Evolutionary conservation across 2,113 vertebrate genomes (phyloP).

Genomic region (Leiothrix lutea): DNA sequence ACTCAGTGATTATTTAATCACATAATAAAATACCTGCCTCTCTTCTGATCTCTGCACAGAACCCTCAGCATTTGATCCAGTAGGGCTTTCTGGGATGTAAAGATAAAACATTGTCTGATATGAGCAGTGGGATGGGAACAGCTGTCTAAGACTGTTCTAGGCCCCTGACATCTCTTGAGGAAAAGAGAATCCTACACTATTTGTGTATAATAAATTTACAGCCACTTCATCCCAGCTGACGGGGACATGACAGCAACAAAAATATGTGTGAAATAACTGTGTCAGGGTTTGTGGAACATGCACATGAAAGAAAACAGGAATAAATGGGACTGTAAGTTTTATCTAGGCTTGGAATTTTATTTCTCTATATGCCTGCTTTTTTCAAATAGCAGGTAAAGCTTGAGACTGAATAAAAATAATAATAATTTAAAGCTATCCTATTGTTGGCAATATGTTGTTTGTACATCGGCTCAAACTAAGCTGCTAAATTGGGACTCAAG

Average conservation of each 20-base stretch:
- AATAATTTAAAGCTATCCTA: neutral
- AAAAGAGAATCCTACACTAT: neutral
- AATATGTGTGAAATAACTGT: neutral
- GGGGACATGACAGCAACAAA: neutral
- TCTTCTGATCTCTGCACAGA: neutral
- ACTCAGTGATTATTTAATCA: neutral
- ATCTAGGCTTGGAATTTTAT: neutral
- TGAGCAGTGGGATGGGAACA: neutral
- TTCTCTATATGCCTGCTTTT: neutral
- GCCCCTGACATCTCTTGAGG: neutral
- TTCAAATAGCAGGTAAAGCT: neutral
- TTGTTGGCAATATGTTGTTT: neutral
- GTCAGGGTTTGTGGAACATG: neutral
- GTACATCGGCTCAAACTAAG: neutral
- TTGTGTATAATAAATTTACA: neutral
- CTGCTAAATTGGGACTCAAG: neutral
- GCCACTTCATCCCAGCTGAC: neutral
- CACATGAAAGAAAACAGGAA: neutral
- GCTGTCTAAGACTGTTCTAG: neutral
- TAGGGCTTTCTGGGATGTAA: neutral
- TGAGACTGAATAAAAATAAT: slow-evolving; percentile 1
- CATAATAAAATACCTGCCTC: neutral
- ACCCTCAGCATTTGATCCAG: neutral
- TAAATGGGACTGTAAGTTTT: neutral
- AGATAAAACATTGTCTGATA: neutral